Evolutionary conservation across 2,797 vertebrate genomes (phyloP), one percentile per base, ranked within the genome.

Genomic region (Oreochromis mossambicus): DNA sequence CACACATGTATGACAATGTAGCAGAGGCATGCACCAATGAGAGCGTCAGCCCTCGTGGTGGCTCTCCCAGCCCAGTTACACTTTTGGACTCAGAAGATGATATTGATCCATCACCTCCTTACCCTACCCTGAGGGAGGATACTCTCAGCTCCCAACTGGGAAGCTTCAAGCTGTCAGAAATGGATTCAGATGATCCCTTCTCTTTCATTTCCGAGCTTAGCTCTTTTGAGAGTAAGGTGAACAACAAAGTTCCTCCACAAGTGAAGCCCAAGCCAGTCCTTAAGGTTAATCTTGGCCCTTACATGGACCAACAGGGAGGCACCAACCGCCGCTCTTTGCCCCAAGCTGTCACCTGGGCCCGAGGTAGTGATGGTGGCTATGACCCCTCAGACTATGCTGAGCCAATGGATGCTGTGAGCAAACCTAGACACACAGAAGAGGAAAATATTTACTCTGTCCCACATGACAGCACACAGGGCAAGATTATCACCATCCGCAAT

Each of bases 391-490:
- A 99, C 86, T 99, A 99, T 0, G 98, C 98, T 0, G 98, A 99
- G 55, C 98, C 98, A 0, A 97, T 98, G 95, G 98, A 99, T 24
- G 98, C 98, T 1, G 97, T 99, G 87, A 97, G 95, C 46, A 99
- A 98, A 87, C 98, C 97, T 3, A 94, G 98, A 32, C 96, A 93
- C 2, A 97, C 97, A 51, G 98, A 99, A 85, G 98, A 99, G 81
- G 98, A 99, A 91, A 99, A 97, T 88, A 99, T 99, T 89, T 99
- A 99, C 93, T 98, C 98, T 0, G 98, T 99, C 43, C 98, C 98
- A 1, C 98, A 99, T 2, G 98, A 99, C 95, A 99, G 98, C 94
- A 99, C 98, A 54, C 98, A 99, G 86, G 98, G 98, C 80, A 99
- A 99, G 87, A 99, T 99, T 87, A 99, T 99, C 92, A 99, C 98